These are phyloP conservation scores for Gasteruption jaculator DNA, from an alignment of 2,888 invertebrate genomes.

Conservation along the genomic window DNA sequence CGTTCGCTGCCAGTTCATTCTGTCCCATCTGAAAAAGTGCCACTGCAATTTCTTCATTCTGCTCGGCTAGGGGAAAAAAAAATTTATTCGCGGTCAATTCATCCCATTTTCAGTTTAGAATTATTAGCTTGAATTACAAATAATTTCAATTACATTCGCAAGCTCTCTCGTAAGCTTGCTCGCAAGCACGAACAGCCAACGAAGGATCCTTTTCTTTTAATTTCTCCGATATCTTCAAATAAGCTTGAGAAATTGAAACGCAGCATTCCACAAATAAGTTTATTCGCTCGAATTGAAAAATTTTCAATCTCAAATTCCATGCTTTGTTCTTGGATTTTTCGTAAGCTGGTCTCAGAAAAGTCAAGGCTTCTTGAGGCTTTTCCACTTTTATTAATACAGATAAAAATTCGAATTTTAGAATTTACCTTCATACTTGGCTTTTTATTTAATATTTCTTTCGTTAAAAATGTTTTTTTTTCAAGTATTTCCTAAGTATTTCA, in stretches of 20 bases:
- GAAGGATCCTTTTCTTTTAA: conserved; percentile 19
- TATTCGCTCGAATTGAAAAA: conserved; percentile 24
- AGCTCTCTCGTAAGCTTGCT: conserved; percentile 28
- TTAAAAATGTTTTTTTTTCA: neutral
- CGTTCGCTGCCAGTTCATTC: conserved; percentile 24
- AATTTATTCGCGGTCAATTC: neutral
- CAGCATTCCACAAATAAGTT: conserved; percentile 32
- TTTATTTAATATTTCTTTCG: neutral
- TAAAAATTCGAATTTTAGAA: neutral
- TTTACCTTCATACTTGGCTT: too few relatives aligned
- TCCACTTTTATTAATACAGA: conserved; percentile 17
- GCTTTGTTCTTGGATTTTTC: conserved; percentile 23
- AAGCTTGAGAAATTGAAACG: conserved; percentile 25
- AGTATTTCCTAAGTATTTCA: too few relatives aligned
- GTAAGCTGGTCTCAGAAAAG: conserved; percentile 28
- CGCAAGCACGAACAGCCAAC: conserved; percentile 25
- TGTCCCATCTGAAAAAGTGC: conserved; percentile 33
- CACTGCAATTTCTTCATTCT: conserved; percentile 26
- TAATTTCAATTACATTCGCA: conserved; percentile 26
- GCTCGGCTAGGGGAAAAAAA: conserved; percentile 24
- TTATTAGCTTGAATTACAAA: neutral
- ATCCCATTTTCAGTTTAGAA: too few relatives aligned
- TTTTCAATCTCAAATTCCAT: conserved; percentile 29
- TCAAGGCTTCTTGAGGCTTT: conserved; percentile 25
- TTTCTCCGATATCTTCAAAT: conserved; percentile 25